Conservation (phyloP, 2,113 vertebrate species). For the Lasiurus cinereus region DNA sequence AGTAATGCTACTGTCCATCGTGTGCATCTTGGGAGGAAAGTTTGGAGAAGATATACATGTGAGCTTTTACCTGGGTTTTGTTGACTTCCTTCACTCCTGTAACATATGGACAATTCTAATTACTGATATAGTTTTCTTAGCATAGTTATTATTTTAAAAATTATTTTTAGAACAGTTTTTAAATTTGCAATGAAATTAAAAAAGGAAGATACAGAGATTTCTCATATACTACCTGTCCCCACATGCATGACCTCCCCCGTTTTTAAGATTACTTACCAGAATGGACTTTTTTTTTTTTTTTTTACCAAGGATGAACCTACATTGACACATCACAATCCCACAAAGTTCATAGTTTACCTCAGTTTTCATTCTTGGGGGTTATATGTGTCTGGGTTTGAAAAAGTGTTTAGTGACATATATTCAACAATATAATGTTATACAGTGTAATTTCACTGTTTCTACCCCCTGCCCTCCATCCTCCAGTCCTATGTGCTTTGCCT, state of each 20-base stretch:
- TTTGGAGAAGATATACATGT: background rate
- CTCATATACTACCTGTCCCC: no score
- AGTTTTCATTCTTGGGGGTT: background rate
- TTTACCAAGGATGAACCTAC: background rate
- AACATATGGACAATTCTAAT: background rate
- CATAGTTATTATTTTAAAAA: background rate
- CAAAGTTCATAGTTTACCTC: background rate
- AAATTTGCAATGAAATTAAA: background rate
- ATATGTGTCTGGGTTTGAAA: background rate
- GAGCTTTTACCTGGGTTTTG: background rate
- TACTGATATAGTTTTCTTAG: background rate
- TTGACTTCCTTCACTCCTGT: background rate
- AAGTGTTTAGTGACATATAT: background rate
- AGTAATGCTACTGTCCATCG: background rate
- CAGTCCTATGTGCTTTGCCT: background rate
- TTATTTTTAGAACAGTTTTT: background rate
- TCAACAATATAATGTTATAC: background rate
- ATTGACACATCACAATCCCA: background rate
- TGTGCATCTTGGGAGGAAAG: background rate
- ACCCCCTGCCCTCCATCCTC: background rate
- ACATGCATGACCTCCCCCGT: background rate
- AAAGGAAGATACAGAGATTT: background rate
- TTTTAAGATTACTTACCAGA: background rate
- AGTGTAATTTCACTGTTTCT: background rate
- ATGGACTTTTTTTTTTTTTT: background rate